Base-by-base conservation (phyloP, 2,113 vertebrate species). In the Eurystomus gularis region DNA sequence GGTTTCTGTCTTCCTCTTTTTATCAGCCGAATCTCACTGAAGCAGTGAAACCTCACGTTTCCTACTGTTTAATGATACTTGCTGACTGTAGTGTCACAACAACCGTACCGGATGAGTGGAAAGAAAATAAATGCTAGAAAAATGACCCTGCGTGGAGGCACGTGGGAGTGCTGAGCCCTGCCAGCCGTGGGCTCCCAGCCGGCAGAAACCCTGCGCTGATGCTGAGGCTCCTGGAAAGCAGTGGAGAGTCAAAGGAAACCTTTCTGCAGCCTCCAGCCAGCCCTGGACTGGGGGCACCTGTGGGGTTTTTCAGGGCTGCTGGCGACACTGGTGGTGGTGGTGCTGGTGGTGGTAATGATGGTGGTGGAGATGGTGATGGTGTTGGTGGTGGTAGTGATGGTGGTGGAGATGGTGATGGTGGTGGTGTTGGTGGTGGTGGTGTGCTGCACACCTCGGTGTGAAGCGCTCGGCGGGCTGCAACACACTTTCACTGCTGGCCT, bases 41-140 rank as follows among this genome's bases (percentile, higher is more conserved):
- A 90, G 85, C 88, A 44, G 79, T 65, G 35, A 95, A 95, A 91
- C 92, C 95, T 96, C 92, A 90, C 24, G 4, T 92, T 96, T 94
- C 96, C 92, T 78, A 78, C 92, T 40, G 94, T 44, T 92, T 20
- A 14, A 4, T 86, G 82, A 40, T 55, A 77, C 51, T 92, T 86
- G 96, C 91, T 97, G 92, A 93, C 96, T 88, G 75, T 17, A 25
- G 52, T 92, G 96, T 96, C 96, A 96, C 93, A 96, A 93, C 96
- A 93, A 49, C 61, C 5, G 48, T 46, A 83, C 95, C 83, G 85
- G 92, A 95, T 96, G 95, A 97, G 82, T 52, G 88, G 83, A 57
- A 68, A 81, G 73, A 77, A 66, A 90, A 91, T 4, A 91, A 91
- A 85, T 6, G 76, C 33, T 70, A 71, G 92, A 90, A 96, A 96